These are phyloP conservation scores for Gymnarchus niloticus DNA, from an alignment of 2,113 vertebrate species.

Conservation along the genomic window DNA sequence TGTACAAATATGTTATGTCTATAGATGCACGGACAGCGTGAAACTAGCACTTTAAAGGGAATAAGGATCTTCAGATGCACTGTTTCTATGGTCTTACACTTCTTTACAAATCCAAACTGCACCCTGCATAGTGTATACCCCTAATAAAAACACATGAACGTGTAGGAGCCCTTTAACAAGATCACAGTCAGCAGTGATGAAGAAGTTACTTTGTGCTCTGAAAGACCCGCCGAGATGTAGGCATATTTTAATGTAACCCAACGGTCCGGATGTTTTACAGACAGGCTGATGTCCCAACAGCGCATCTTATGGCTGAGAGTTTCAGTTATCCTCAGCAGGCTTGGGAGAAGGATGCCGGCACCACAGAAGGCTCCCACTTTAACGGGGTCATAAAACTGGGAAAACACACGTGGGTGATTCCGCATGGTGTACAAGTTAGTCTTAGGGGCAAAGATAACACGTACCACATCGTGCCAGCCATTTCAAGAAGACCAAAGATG, in stretches of 20 bases:
- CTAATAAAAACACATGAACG: background rate
- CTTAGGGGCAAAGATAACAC: slow-evolving; percentile 10
- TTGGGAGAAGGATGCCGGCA: background rate
- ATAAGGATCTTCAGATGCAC: background rate
- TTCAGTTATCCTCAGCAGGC: background rate
- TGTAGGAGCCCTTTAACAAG: background rate
- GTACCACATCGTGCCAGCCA: background rate
- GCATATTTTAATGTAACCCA: background rate
- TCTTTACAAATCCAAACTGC: background rate
- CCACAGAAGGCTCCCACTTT: background rate
- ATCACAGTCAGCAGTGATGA: background rate
- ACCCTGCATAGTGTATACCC: background rate
- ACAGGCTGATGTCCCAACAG: no score
- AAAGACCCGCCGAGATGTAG: background rate
- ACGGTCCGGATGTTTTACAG: no score
- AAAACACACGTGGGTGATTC: slow-evolving; percentile 10
- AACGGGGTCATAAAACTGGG: slow-evolving; percentile 9
- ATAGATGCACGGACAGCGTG: background rate
- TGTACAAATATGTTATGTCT: background rate
- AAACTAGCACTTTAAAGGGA: background rate
- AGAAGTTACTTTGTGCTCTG: background rate
- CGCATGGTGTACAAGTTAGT: background rate
- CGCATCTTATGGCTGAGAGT: background rate
- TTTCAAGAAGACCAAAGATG: slow-evolving; percentile 8
- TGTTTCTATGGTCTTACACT: background rate